Percentiles rank a stretch among this genome's conserved stretches.
Evolutionary conservation across 2,888 invertebrate genomes (phyloP).

Genomic region (Hirtodrosophila trivittata): DNA sequence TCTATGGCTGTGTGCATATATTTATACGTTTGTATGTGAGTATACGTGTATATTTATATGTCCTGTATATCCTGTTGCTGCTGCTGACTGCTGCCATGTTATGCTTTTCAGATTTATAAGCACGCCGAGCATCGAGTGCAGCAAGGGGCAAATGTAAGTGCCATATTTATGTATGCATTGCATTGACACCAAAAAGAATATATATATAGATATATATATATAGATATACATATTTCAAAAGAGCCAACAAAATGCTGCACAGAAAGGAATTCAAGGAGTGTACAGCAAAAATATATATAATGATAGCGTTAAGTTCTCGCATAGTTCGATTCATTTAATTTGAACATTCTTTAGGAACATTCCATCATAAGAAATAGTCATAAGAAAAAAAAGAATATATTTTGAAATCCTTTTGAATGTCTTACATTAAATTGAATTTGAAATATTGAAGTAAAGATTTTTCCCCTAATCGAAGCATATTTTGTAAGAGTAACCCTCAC

Average conservation of each 20-base stretch:
- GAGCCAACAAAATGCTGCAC: conserved; percentile 1
- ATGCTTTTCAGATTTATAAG: conserved; percentile 51
- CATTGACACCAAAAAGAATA: conserved; percentile 48
- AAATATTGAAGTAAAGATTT: no score
- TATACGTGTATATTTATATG: conserved; percentile 3
- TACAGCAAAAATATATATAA: neutral
- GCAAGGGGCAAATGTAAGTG: conserved; percentile 30
- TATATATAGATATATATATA: neutral
- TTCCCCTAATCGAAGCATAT: no score
- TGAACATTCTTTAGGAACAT: no score
- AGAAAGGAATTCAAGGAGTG: conserved; percentile 3
- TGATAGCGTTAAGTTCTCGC: neutral
- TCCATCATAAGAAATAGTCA: no score
- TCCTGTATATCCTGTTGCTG: conserved; percentile 39
- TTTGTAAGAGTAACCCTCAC: no score
- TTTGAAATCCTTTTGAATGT: no score
- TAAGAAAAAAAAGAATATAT: no score
- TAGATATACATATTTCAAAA: neutral
- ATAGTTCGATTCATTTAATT: no score
- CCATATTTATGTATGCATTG: conserved; percentile 48
- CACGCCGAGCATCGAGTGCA: conserved; percentile 6
- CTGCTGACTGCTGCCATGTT: conserved; percentile 50
- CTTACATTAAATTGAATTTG: no score
- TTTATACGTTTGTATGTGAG: neutral
- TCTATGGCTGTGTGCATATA: conserved; percentile 1